These are phyloP conservation scores for Lepisosteus osseus DNA, from an alignment of 2,113 vertebrate genomes.

Conservation along the genomic window DNA sequence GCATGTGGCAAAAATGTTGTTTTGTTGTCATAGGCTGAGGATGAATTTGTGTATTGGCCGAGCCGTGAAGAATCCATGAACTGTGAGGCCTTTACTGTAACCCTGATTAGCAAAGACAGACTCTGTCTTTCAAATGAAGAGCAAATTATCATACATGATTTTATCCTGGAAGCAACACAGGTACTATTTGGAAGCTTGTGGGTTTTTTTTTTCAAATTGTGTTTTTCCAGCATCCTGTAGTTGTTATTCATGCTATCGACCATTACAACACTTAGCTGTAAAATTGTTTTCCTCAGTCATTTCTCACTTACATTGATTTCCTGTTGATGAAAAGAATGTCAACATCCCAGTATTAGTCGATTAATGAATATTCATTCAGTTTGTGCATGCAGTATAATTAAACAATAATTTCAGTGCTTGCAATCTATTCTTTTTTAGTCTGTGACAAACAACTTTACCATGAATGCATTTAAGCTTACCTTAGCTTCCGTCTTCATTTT, in stretches of 20 bases:
- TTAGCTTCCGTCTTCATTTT: no score
- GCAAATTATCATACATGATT: conserved; percentile 98
- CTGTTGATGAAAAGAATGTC: neutral
- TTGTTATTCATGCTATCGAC: neutral
- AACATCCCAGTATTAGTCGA: neutral
- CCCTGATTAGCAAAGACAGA: conserved; percentile 97
- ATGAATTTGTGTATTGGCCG: conserved; percentile 98
- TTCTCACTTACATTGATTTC: neutral
- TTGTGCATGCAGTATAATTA: neutral
- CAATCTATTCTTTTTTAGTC: no score
- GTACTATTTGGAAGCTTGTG: conserved; percentile 52
- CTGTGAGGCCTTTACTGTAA: conserved; percentile 97
- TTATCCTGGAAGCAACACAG: conserved; percentile 98
- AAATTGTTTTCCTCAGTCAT: neutral
- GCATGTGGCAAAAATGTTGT: neutral
- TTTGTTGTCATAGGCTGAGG: conserved; percentile 79
- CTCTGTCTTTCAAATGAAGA: conserved; percentile 98
- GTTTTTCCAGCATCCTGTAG: neutral
- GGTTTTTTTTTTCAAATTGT: neutral
- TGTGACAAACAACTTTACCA: no score
- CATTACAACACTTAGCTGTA: neutral
- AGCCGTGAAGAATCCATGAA: conserved; percentile 98
- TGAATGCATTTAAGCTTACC: no score
- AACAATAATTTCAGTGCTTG: neutral
- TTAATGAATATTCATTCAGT: neutral